Conservation (phyloP, 2,113 vertebrate genomes). For the Triplophysa siluroides region DNA sequence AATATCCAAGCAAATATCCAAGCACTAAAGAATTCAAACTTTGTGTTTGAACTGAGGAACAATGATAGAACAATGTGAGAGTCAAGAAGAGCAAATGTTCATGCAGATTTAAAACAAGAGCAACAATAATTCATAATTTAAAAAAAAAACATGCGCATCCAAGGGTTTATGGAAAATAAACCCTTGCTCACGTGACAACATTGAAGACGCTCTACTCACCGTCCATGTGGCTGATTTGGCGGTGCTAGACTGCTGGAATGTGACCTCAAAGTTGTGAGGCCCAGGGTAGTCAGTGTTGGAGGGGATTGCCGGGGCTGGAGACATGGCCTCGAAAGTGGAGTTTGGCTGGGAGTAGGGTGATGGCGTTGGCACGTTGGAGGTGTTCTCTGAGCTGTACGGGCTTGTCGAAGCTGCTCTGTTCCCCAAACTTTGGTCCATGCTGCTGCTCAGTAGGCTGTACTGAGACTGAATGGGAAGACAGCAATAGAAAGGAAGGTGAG, state of each 20-base stretch:
- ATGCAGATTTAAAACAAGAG: too few relatives aligned
- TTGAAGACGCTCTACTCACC: slow-evolving; percentile 79
- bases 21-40: not conserved
- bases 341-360: slow-evolving; percentile 98
- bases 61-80: too few relatives aligned
- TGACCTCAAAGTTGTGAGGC: slow-evolving; percentile 94
- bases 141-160: too few relatives aligned
- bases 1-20: not conserved
- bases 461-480: slow-evolving; percentile 85
- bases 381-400: slow-evolving; percentile 94
- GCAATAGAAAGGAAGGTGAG: slow-evolving; percentile 68
- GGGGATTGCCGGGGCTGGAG: slow-evolving; percentile 94
- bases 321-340: slow-evolving; percentile 98
- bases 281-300: slow-evolving; percentile 98
- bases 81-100: too few relatives aligned
- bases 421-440: slow-evolving; percentile 95
- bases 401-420: slow-evolving; percentile 89
- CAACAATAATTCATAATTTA: too few relatives aligned
- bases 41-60: too few relatives aligned
- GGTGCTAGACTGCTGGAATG: slow-evolving; percentile 98
- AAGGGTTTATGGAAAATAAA: too few relatives aligned
- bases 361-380: slow-evolving; percentile 91
- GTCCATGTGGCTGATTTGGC: slow-evolving; percentile 99
- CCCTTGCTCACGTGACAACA: slow-evolving; percentile 9
- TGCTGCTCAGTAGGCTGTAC: slow-evolving; percentile 97